Evolutionary conservation across 1,140 invertebrate species (phyloP).

Genomic region (Bombus pyrosoma): DNA sequence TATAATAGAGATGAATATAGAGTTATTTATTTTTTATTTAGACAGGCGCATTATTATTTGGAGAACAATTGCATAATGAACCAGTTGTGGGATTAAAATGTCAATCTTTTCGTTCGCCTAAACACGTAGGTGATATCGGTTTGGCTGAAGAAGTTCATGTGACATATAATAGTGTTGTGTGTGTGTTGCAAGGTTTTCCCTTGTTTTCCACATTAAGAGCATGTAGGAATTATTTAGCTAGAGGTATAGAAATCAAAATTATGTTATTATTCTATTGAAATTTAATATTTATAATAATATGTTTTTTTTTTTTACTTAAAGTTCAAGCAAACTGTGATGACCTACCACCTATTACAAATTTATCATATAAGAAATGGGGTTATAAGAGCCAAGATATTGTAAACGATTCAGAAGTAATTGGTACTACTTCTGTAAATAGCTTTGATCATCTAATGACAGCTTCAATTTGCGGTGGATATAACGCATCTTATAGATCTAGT

Average conservation of each 20-base stretch:
- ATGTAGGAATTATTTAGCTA: conserved; percentile 91
- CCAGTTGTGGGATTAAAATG: conserved; percentile 91
- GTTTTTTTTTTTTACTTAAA: conserved; percentile 75
- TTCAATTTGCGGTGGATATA: conserved; percentile 90
- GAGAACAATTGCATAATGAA: conserved; percentile 93
- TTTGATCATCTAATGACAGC: conserved; percentile 94
- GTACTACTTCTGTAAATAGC: conserved; percentile 88
- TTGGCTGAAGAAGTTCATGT: conserved; percentile 92
- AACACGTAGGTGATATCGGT: conserved; percentile 83
- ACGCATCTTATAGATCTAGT: conserved; percentile 87
- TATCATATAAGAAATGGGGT: conserved; percentile 92
- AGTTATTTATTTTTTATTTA: conserved; percentile 73
- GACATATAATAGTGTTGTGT: conserved; percentile 89
- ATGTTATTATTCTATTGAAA: not conserved
- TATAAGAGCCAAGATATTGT: conserved; percentile 90
- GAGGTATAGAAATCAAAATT: conserved; percentile 83
- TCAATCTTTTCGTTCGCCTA: conserved; percentile 87
- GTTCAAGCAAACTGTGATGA: conserved; percentile 89
- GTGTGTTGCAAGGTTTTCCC: conserved; percentile 92
- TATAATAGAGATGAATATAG: not conserved
- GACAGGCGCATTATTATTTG: conserved; percentile 90
- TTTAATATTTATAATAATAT: conserved; percentile 37
- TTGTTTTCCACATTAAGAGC: conserved; percentile 91
- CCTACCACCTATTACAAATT: conserved; percentile 83
- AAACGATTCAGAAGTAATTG: conserved; percentile 91